Base-by-base conservation (phyloP, 2,888 invertebrate species). In the Rhagophthalmus giganteus region DNA sequence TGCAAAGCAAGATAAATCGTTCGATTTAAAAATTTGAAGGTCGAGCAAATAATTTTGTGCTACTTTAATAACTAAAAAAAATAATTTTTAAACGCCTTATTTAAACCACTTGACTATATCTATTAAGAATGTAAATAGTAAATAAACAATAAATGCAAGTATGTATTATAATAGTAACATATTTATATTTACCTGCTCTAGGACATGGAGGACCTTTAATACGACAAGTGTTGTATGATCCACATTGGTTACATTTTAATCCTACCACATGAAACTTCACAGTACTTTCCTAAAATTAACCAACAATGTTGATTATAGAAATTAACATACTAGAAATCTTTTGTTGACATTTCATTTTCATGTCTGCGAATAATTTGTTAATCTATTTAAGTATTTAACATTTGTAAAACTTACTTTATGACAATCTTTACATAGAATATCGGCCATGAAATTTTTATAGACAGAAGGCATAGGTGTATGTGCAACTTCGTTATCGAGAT, bases 351-450 rank as follows among this genome's bases (percentile, higher is more conserved):
- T n/a, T n/a, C n/a, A n/a, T n/a, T n/a, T n/a, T n/a, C n/a, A n/a
- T n/a, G n/a, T n/a, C n/a, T n/a, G n/a, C n/a, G n/a, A n/a, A n/a
- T n/a, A n/a, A n/a, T n/a, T n/a, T n/a, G n/a, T n/a, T n/a, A n/a
- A n/a, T n/a, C n/a, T n/a, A n/a, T n/a, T n/a, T n/a, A n/a, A n/a
- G n/a, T n/a, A n/a, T n/a, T n/a, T n/a, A n/a, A n/a, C n/a, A n/a
- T n/a, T n/a, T n/a, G 7, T 11, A 46, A 9, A 4, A 20, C 11
- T 42, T 74, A 90, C 92, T 83, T 90, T 86, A 72, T 93, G 93
- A 72, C 94, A 94, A 76, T 94, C 94, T 72, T 90, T 90, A 78
- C 94, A 94, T 5, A 93, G 79, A 66, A 94, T 90, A 47, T 88
- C 85, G 11, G 90, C 87, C 64, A 85, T 84, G 68, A 86, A 86